Evolutionary conservation across 1,140 invertebrate species (phyloP).

Genomic region (Halictus rubicundus): DNA sequence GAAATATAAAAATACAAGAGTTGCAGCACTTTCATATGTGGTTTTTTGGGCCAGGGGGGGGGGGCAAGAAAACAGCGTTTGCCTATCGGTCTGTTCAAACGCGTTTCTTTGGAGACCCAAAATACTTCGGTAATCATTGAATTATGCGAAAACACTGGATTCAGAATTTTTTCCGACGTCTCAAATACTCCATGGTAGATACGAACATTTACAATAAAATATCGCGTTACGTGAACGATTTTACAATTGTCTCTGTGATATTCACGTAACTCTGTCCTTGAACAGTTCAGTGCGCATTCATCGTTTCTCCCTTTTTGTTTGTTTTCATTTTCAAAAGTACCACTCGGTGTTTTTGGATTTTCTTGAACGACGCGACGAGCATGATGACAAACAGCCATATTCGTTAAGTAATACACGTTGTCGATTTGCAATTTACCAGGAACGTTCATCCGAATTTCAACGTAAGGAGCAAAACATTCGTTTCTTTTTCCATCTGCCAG

Average conservation of each 20-base stretch:
- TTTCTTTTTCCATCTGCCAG: neutral
- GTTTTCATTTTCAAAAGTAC: constrained; percentile 2
- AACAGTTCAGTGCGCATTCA: constrained; percentile 18
- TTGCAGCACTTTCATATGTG: constrained; percentile 38
- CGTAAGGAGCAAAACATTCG: constrained; percentile 36
- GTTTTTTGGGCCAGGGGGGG: neutral
- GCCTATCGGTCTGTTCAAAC: constrained; percentile 1
- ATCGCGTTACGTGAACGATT: constrained; percentile 38
- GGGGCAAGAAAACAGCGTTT: constrained; percentile 25
- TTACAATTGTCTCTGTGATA: constrained; percentile 16
- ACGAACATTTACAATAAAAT: constrained; percentile 38
- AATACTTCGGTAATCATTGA: constrained; percentile 27
- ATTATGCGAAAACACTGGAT: constrained; percentile 36
- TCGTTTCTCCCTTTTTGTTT: neutral
- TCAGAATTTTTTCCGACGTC: constrained; percentile 10
- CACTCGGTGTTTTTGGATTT: constrained; percentile 17
- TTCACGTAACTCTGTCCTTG: constrained; percentile 25
- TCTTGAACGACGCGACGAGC: constrained; percentile 19
- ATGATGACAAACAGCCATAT: constrained; percentile 44
- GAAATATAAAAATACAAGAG: constrained; percentile 57
- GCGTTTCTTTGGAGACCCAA: constrained; percentile 12
- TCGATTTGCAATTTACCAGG: constrained; percentile 37
- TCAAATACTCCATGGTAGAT: constrained; percentile 21
- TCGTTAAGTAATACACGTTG: constrained; percentile 36
- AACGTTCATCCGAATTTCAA: constrained; percentile 54